phyloP scores from a whole-genome alignment of 2,888 invertebrate genomes.

The Drosophila diplacantha region DNA sequence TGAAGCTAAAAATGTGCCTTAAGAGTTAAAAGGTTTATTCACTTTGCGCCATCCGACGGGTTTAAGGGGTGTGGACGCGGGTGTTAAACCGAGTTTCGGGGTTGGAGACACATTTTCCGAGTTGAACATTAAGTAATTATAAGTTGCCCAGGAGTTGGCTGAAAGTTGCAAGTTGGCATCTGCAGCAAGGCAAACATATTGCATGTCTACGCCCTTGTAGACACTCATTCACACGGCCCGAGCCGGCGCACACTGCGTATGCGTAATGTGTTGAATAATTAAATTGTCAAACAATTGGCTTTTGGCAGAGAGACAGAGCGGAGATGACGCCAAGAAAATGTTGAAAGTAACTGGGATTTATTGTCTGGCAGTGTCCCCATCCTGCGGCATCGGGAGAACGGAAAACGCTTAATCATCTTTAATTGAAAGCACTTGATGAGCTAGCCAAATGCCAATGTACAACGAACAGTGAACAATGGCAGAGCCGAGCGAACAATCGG shows the following conservation, averaged over 20 bases:
- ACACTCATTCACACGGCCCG: slow-evolving; percentile 3
- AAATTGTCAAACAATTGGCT: slow-evolving; percentile 64
- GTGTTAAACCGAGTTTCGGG: slow-evolving; percentile 26
- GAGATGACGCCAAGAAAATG: slow-evolving; percentile 32
- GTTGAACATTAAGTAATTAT: slow-evolving; percentile 65
- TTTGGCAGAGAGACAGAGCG: slow-evolving; percentile 19
- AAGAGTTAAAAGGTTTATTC: slow-evolving; percentile 67
- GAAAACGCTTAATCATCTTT: slow-evolving; percentile 46
- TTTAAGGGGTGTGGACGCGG: slow-evolving; percentile 13
- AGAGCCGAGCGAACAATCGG: slow-evolving; percentile 20
- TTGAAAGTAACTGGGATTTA: slow-evolving; percentile 35
- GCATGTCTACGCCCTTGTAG: slow-evolving; percentile 34
- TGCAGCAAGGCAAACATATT: slow-evolving; percentile 40
- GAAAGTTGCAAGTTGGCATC: slow-evolving; percentile 54
- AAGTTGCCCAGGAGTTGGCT: slow-evolving; percentile 52
- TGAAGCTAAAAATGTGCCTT: slow-evolving; percentile 29
- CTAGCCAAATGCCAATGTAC: slow-evolving; percentile 28
- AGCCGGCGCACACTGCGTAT: slow-evolving; percentile 48
- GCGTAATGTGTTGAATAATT: slow-evolving; percentile 61
- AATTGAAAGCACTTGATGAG: slow-evolving; percentile 45
- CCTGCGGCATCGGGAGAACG: slow-evolving; percentile 9
- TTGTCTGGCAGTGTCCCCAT: slow-evolving; percentile 22
- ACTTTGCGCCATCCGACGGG: slow-evolving; percentile 45
- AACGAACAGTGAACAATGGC: slow-evolving; percentile 19
- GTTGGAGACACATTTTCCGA: slow-evolving; percentile 31